Conservation (phyloP, 2,797 vertebrate species). For the Huso huso region DNA sequence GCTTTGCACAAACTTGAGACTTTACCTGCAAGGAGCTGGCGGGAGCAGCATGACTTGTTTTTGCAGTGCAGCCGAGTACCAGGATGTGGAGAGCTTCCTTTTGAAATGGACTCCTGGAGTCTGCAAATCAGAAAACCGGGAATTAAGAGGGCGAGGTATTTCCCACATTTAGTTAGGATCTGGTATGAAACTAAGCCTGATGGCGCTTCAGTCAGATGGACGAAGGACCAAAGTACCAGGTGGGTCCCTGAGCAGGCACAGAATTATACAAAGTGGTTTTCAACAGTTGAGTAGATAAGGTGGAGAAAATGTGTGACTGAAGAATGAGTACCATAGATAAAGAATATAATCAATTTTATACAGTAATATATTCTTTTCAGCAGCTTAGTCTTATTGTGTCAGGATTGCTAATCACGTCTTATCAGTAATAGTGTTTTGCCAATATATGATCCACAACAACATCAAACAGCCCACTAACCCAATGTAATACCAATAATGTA, state of each 20-base stretch:
- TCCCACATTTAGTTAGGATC: slow-evolving; percentile 77
- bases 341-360: too few relatives aligned
- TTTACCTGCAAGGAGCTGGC: slow-evolving; percentile 64
- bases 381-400: too few relatives aligned
- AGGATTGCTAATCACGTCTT: too few relatives aligned
- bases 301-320: too few relatives aligned
- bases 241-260: slow-evolving; percentile 38
- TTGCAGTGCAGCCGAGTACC: slow-evolving; percentile 62
- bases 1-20: slow-evolving; percentile 64
- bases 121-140: slow-evolving; percentile 78
- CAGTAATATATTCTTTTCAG: too few relatives aligned
- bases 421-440: too few relatives aligned
- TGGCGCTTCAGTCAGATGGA: slow-evolving; percentile 84
- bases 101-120: slow-evolving; percentile 75
- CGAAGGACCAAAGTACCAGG: slow-evolving; percentile 82
- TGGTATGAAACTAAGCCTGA: slow-evolving; percentile 74
- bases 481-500: too few relatives aligned
- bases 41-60: slow-evolving; percentile 65
- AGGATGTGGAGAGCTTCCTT: slow-evolving; percentile 60
- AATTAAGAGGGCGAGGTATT: slow-evolving; percentile 52
- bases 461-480: too few relatives aligned
- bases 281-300: too few relatives aligned
- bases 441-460: too few relatives aligned
- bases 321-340: too few relatives aligned
- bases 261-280: neutral